These are phyloP conservation scores for Montipora capitata DNA, from an alignment of 92 coral and sea anemone species.

Conservation along the genomic window DNA sequence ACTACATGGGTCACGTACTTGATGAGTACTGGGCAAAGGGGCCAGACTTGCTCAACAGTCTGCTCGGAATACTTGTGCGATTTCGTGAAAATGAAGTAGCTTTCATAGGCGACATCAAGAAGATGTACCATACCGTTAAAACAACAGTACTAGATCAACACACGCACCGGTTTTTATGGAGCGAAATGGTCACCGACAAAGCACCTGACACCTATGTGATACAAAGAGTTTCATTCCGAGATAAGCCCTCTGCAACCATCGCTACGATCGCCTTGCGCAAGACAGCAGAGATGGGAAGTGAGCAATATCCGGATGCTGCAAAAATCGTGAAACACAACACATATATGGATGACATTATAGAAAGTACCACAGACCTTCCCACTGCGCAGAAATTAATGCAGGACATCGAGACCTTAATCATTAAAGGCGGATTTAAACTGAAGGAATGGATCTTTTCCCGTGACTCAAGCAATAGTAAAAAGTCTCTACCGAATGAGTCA, in stretches of 20 bases:
- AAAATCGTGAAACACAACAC: conserved; percentile 29
- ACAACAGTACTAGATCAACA: conserved; percentile 64
- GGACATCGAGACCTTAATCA: conserved; percentile 59
- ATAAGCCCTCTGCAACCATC: conserved; percentile 34
- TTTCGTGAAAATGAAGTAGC: conserved; percentile 78
- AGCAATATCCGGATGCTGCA: conserved; percentile 49
- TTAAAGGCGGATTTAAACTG: conserved; percentile 66
- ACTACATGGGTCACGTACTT: conserved; percentile 56
- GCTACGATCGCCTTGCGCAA: conserved; percentile 77
- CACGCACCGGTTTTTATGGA: conserved; percentile 76
- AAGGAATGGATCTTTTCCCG: conserved; percentile 77
- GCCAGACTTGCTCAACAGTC: conserved; percentile 72
- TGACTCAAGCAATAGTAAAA: conserved; percentile 3
- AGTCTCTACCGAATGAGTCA: neutral
- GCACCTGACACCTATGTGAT: conserved; percentile 4
- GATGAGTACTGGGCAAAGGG: conserved; percentile 75
- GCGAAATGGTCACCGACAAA: conserved; percentile 41
- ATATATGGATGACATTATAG: conserved; percentile 77
- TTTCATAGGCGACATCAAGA: conserved; percentile 54
- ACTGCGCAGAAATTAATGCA: conserved; percentile 57
- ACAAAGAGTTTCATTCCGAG: conserved; percentile 13
- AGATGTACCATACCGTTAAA: conserved; percentile 65
- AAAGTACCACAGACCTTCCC: conserved; percentile 41
- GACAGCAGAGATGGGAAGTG: conserved; percentile 61
- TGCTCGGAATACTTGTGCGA: conserved; percentile 69